phyloP scores from a whole-genome alignment of 1,140 invertebrate genomes.

The Cyphomyrmex costatus region DNA sequence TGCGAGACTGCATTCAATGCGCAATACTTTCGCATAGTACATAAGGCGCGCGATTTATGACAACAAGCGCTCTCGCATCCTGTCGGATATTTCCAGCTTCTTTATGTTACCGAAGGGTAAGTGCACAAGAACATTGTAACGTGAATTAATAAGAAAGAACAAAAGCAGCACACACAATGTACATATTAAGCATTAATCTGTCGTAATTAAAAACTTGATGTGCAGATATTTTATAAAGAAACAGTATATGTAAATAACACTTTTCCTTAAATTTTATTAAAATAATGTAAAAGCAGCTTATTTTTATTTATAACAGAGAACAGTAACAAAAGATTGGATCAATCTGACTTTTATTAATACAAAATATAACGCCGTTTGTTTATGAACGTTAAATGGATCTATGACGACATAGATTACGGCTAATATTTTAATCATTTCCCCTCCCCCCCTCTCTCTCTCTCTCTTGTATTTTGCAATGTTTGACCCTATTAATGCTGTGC shows the following conservation, averaged over 20 bases:
- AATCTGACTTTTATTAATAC: not conserved
- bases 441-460: not conserved
- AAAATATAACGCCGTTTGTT: not conserved
- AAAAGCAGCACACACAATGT: not conserved
- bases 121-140: not conserved
- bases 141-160: conserved; percentile 18
- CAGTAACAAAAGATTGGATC: not conserved
- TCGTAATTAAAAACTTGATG: not conserved
- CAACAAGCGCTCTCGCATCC: conserved; percentile 30
- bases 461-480: not conserved
- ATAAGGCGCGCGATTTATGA: conserved; percentile 59
- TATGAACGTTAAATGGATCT: not conserved
- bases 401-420: not conserved
- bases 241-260: not conserved
- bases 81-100: conserved; percentile 7
- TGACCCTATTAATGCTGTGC: conserved; percentile 4
- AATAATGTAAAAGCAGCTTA: not conserved
- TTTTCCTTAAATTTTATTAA: not conserved
- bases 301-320: not conserved
- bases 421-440: not conserved
- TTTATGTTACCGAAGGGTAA: not conserved
- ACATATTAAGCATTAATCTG: not conserved
- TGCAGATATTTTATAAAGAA: not conserved
- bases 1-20: conserved; percentile 52
- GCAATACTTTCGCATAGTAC: conserved; percentile 46